Conservation (phyloP, 2,797 vertebrate species). For the Halcyon chelicuti region DNA sequence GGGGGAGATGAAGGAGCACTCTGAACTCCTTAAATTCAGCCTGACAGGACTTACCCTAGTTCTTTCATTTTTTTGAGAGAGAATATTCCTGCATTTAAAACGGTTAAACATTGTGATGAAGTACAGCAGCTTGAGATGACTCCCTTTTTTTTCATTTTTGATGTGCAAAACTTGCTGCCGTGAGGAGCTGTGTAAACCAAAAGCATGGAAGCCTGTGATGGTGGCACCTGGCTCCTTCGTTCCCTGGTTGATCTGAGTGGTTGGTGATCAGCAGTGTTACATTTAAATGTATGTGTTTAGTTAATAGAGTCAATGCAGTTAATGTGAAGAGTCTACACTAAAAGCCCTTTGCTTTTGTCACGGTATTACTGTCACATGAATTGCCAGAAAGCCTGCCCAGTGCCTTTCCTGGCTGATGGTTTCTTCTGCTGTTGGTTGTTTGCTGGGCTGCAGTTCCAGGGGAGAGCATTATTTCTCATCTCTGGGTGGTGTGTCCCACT, state of each 20-base stretch:
- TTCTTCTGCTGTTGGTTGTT: background rate
- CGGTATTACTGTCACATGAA: background rate
- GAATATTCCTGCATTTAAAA: background rate
- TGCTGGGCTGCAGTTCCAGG: background rate
- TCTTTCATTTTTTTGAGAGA: background rate
- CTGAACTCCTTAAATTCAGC: background rate
- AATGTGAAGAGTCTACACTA: background rate
- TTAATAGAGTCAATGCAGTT: background rate
- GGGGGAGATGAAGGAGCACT: background rate
- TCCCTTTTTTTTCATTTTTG: background rate
- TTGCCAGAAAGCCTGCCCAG: background rate
- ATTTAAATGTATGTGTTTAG: background rate
- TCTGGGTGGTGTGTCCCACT: background rate
- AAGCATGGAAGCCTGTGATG: background rate
- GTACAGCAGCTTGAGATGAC: background rate
- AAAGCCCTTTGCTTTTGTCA: background rate
- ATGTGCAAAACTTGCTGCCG: background rate
- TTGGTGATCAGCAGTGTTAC: background rate
- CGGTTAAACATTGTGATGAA: background rate
- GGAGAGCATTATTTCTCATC: background rate
- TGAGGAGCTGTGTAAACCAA: background rate
- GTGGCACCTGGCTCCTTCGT: background rate
- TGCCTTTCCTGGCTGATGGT: background rate
- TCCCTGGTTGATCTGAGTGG: background rate
- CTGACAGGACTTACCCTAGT: background rate